phyloP scores from a whole-genome alignment of 2,113 vertebrate genomes.

The Chloroceryle aenea region DNA sequence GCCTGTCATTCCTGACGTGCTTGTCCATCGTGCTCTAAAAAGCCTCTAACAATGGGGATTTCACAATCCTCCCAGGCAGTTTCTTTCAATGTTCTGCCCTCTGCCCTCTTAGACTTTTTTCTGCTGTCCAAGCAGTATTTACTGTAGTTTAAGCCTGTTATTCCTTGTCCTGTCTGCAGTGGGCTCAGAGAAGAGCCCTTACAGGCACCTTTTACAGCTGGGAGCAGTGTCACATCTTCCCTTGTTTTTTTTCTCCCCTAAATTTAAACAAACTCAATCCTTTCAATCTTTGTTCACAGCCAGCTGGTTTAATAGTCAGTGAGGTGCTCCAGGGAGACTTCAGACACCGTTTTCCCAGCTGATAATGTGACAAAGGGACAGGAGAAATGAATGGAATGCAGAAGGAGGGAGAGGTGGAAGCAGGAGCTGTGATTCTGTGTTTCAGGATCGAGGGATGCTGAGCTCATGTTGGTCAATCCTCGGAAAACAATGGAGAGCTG shows the following conservation, averaged over 20 bases:
- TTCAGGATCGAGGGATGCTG: neutral
- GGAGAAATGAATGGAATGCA: neutral
- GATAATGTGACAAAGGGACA: neutral
- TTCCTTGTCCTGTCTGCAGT: neutral
- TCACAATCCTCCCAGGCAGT: conserved; percentile 20
- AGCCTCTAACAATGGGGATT: neutral
- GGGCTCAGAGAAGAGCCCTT: neutral
- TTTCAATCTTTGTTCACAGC: neutral
- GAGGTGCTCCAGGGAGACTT: fast-evolving
- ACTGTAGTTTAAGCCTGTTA: neutral
- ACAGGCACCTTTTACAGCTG: neutral
- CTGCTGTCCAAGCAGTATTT: neutral
- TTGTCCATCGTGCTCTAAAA: neutral
- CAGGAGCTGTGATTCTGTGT: neutral
- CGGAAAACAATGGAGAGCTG: fast-evolving
- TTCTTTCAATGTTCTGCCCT: neutral
- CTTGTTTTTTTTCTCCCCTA: neutral
- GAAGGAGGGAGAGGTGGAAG: neutral
- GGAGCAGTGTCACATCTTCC: neutral
- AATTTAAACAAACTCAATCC: neutral
- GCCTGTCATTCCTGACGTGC: neutral
- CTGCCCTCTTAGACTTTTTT: neutral
- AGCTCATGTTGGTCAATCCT: neutral
- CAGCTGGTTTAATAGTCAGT: neutral
- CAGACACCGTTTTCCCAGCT: neutral